These are phyloP conservation scores for Ranitomeya imitator DNA, from an alignment of 2,113 vertebrate genomes.

Conservation along the genomic window DNA sequence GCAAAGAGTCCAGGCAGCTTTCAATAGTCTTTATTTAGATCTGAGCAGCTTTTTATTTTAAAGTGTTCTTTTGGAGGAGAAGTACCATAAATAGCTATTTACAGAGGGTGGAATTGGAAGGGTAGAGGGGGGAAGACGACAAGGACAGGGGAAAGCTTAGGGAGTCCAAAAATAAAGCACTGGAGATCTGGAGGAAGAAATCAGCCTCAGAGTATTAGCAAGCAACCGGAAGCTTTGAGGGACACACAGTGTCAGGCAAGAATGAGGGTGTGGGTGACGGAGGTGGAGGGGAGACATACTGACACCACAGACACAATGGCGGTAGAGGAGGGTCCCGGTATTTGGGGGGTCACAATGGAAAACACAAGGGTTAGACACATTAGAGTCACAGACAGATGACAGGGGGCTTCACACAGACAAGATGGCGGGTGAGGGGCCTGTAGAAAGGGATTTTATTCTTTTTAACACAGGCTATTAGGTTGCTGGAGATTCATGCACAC, in stretches of 20 bases:
- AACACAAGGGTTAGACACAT: neutral
- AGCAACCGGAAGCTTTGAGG: conserved; percentile 42
- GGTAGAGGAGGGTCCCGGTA: neutral
- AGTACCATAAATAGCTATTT: conserved; percentile 55
- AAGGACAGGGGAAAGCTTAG: conserved; percentile 12
- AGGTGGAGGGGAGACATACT: conserved; percentile 15
- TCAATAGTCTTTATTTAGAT: conserved; percentile 52
- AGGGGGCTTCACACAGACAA: conserved; percentile 3
- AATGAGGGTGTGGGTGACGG: neutral
- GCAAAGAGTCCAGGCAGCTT: conserved; percentile 22
- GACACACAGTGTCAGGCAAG: conserved; percentile 19
- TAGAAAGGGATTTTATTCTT: neutral
- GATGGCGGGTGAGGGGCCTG: neutral
- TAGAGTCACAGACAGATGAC: neutral
- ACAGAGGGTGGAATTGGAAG: conserved; percentile 31
- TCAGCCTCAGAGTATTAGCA: conserved; percentile 34
- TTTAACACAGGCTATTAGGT: conserved; percentile 44
- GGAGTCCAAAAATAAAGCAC: conserved; percentile 43
- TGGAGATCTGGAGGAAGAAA: neutral
- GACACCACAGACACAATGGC: conserved; percentile 15
- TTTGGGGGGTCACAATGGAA: neutral
- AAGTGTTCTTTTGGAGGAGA: conserved; percentile 37
- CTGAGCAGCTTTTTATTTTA: conserved; percentile 48
- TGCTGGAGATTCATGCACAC: conserved; percentile 59
- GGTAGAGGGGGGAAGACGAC: neutral